phyloP scores from a whole-genome alignment of 1,140 invertebrate genomes.

The Panagrolaimus sp. region DNA sequence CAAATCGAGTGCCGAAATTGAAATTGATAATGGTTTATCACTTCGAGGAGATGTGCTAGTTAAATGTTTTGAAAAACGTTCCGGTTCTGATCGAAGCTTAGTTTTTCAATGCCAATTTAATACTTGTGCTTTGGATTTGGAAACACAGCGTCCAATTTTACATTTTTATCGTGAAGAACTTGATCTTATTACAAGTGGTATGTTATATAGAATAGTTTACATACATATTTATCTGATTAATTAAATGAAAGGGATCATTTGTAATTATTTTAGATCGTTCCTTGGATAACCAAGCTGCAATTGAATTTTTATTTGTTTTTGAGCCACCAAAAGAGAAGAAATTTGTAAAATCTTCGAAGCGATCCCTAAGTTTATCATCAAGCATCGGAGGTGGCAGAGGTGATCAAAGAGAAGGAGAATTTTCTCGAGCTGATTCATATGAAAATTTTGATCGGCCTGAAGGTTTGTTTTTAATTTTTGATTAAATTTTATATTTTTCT shows the following conservation, averaged over 20 bases:
- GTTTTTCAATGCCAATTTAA: constrained; percentile 82
- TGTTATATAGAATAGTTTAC: no score
- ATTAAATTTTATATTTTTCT: no score
- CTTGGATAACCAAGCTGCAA: constrained; percentile 69
- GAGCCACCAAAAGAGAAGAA: constrained; percentile 13
- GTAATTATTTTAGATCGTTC: constrained; percentile 62
- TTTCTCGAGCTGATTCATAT: constrained; percentile 68
- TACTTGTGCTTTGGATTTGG: constrained; percentile 73
- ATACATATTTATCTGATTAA: no score
- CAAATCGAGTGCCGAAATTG: constrained; percentile 54
- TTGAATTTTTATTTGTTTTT: constrained; percentile 73
- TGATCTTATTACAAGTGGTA: constrained; percentile 63
- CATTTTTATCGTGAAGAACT: constrained; percentile 75
- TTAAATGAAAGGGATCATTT: no score
- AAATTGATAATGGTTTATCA: constrained; percentile 68
- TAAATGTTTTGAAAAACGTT: constrained; percentile 74
- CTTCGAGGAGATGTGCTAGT: constrained; percentile 80
- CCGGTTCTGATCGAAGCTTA: constrained; percentile 62
- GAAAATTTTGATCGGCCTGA: constrained; percentile 67
- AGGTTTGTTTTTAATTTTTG: constrained; percentile 44
- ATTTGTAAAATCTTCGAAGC: not conserved
- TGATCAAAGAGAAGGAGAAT: constrained; percentile 27
- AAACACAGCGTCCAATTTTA: constrained; percentile 68
- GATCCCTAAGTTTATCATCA: constrained; percentile 14
- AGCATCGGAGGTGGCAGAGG: constrained; percentile 25